Percentiles rank a stretch among this genome's conserved stretches.
Evolutionary conservation across 2,113 vertebrate species (phyloP).

Genomic region (Oreocharis arfaki): DNA sequence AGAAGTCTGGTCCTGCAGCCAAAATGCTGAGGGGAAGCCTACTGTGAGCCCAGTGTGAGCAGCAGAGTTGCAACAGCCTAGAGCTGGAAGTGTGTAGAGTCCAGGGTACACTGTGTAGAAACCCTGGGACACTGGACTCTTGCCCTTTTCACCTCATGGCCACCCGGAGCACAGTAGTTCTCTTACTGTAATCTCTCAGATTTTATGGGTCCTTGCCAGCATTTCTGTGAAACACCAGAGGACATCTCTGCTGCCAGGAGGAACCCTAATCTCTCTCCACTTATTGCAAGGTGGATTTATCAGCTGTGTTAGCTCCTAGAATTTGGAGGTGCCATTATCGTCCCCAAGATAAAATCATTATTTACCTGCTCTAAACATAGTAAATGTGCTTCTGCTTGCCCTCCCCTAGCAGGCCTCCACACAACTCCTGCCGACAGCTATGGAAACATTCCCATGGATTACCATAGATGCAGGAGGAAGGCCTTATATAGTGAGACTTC

Average conservation of each 20-base stretch:
- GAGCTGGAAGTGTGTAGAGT: neutral
- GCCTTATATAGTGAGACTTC: conserved; percentile 9
- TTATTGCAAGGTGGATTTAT: neutral
- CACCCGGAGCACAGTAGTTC: neutral
- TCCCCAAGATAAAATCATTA: neutral
- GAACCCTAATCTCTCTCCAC: neutral
- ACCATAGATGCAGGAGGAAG: neutral
- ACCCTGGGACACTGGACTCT: neutral
- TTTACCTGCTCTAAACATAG: neutral
- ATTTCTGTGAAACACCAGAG: neutral
- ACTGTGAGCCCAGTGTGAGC: neutral
- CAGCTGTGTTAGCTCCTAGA: neutral
- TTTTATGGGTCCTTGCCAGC: neutral
- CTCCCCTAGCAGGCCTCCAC: neutral
- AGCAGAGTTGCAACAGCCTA: neutral
- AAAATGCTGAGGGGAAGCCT: neutral
- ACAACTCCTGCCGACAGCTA: neutral
- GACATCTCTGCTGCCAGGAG: neutral
- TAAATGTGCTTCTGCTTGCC: neutral
- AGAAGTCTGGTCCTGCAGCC: neutral
- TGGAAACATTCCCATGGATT: conserved; percentile 7
- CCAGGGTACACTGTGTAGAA: neutral
- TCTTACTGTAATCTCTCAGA: neutral
- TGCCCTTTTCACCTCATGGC: neutral
- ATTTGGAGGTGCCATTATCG: neutral